A percentile compares a stretch with the other conserved stretches of the same genome.
Evolutionary conservation across 2,888 invertebrate genomes (phyloP).

Genomic region (Cabera pusaria): DNA sequence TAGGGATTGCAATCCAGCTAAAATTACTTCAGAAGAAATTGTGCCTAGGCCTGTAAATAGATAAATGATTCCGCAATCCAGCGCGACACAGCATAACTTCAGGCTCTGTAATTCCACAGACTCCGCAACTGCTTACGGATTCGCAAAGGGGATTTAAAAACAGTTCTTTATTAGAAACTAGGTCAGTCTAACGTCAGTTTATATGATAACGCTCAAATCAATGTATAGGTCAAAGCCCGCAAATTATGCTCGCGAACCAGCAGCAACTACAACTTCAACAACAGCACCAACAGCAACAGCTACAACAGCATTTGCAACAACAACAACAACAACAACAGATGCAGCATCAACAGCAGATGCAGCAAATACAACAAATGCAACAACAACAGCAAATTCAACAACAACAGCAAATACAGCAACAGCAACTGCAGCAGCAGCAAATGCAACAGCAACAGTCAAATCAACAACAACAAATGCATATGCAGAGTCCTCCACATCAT

Average conservation of each 20-base stretch:
- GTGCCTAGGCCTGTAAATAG: too few relatives aligned
- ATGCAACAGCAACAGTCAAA: conserved; percentile 26
- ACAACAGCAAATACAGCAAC: conserved; percentile 17
- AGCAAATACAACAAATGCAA: conserved; percentile 25
- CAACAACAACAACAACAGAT: conserved; percentile 30
- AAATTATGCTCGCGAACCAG: conserved; percentile 34
- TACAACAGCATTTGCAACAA: conserved; percentile 42
- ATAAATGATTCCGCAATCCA: too few relatives aligned
- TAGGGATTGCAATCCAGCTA: too few relatives aligned
- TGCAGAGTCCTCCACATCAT: conserved; percentile 29
- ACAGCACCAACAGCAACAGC: conserved; percentile 50
- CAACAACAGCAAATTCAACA: conserved; percentile 20
- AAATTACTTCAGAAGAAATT: too few relatives aligned
- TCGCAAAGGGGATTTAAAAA: too few relatives aligned
- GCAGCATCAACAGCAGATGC: conserved; percentile 29
- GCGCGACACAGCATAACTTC: too few relatives aligned
- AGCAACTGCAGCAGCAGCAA: conserved; percentile 40
- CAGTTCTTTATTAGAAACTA: too few relatives aligned
- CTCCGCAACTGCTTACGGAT: too few relatives aligned
- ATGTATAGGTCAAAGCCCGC: conserved; percentile 33
- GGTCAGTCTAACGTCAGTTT: too few relatives aligned
- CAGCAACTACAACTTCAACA: conserved; percentile 25
- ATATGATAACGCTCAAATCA: too few relatives aligned
- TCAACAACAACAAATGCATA: conserved; percentile 29
- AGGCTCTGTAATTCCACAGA: too few relatives aligned